Percentiles rank a stretch among this genome's conserved stretches.
Conservation (phyloP, 1,140 invertebrate genomes). For the Liolophura sinensis region DNA sequence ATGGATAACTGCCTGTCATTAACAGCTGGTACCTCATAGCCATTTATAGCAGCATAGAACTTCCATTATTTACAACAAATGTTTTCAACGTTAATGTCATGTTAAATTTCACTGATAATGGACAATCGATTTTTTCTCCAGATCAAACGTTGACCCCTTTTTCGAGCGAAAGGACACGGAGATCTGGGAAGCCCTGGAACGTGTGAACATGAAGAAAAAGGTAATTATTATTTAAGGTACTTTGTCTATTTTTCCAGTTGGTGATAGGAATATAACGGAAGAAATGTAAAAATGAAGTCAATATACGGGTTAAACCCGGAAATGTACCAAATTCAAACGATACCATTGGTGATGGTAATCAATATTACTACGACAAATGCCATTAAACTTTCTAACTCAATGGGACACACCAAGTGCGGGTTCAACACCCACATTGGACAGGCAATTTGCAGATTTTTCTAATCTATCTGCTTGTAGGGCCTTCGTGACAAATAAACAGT, state of each 20-base stretch:
- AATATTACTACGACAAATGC: background rate
- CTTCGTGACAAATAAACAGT: no score
- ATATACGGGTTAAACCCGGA: background rate
- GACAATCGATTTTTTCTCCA: background rate
- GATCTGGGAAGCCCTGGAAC: slow-evolving; percentile 1
- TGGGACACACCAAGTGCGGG: no score
- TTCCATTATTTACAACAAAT: background rate
- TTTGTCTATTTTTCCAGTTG: no score
- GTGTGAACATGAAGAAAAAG: slow-evolving; percentile 1
- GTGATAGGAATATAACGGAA: background rate
- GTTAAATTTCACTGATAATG: background rate
- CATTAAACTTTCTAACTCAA: background rate
- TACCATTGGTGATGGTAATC: background rate
- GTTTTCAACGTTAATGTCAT: background rate
- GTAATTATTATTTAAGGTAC: background rate
- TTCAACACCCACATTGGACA: no score
- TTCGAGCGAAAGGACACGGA: background rate
- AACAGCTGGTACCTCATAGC: background rate
- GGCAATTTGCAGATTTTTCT: no score
- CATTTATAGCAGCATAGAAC: background rate
- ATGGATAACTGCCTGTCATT: background rate
- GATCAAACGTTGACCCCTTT: slow-evolving; percentile 2
- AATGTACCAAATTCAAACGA: background rate
- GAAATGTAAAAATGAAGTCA: background rate
- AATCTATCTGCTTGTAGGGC: no score